These are phyloP conservation scores for Paracentrotus lividus DNA, from an alignment of 53 echinoderm and acorn worm species.

Conservation along the genomic window DNA sequence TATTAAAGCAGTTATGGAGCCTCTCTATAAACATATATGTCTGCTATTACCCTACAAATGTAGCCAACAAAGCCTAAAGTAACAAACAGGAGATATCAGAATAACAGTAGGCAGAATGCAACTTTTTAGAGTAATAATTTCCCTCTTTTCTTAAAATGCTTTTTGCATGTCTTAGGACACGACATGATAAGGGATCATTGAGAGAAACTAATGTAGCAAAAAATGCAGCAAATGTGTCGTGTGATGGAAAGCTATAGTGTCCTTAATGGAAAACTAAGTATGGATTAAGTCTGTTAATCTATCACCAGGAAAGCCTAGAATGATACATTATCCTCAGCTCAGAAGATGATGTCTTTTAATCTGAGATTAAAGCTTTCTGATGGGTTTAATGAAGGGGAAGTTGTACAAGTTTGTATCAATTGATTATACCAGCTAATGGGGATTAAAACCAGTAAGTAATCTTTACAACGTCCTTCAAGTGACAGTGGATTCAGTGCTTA, in stretches of 20 bases:
- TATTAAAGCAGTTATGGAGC: neutral
- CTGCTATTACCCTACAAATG: neutral
- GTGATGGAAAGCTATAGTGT: neutral
- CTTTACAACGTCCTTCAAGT: neutral
- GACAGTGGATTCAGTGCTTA: neutral
- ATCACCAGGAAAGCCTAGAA: neutral
- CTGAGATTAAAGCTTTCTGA: neutral
- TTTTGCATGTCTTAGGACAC: neutral
- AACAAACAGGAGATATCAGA: neutral
- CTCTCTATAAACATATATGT: neutral
- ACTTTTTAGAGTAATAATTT: neutral
- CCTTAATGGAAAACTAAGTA: conserved; percentile 39
- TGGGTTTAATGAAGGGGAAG: neutral
- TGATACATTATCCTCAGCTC: neutral
- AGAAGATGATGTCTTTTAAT: neutral
- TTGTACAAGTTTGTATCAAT: conserved; percentile 32
- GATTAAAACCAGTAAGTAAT: neutral
- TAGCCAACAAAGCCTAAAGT: neutral
- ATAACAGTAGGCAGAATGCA: neutral
- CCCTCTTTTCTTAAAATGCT: neutral
- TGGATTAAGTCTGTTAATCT: conserved; percentile 12
- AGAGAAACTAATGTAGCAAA: conserved; percentile 34
- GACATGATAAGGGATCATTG: neutral
- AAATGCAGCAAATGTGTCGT: conserved; percentile 26
- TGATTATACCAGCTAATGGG: conserved; percentile 19